Percentiles rank a stretch among this genome's conserved stretches.
phyloP scores from a whole-genome alignment of 1,140 invertebrate genomes.

The Ladona fulva region DNA sequence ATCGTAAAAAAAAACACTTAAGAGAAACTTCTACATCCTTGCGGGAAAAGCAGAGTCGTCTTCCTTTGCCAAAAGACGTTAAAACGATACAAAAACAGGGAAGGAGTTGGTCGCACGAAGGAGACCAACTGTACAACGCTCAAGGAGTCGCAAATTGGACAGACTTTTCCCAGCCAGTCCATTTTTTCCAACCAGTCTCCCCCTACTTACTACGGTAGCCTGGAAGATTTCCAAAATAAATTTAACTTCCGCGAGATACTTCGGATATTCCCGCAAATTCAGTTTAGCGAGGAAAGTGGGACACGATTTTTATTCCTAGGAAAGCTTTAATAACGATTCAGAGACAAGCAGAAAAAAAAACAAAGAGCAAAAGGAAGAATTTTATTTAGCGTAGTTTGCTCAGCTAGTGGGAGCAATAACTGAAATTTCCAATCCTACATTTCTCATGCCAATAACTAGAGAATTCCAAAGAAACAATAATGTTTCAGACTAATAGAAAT shows the following conservation, averaged over 20 bases:
- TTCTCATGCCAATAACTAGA: too few species aligned
- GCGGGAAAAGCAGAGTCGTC: too few species aligned
- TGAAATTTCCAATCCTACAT: too few species aligned
- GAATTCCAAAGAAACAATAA: too few species aligned
- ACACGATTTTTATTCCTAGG: not conserved
- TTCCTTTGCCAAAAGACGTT: too few species aligned
- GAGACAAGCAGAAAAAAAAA: not conserved
- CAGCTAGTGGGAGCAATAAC: too few species aligned
- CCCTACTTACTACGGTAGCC: not conserved
- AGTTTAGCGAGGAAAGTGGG: conserved; percentile 3
- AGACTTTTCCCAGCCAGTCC: not conserved
- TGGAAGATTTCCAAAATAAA: not conserved
- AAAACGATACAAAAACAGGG: too few species aligned
- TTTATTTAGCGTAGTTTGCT: not conserved
- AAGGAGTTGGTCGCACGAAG: too few species aligned
- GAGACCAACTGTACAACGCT: too few species aligned
- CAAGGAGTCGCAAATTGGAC: not conserved
- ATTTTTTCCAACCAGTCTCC: not conserved
- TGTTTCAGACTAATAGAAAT: too few species aligned
- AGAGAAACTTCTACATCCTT: too few species aligned
- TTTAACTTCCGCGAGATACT: not conserved
- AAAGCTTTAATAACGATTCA: not conserved
- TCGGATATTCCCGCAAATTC: not conserved
- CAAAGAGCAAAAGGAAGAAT: not conserved
- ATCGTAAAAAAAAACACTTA: too few species aligned